Conservation (phyloP, 2,888 invertebrate species). For the Lomographa bimaculata region DNA sequence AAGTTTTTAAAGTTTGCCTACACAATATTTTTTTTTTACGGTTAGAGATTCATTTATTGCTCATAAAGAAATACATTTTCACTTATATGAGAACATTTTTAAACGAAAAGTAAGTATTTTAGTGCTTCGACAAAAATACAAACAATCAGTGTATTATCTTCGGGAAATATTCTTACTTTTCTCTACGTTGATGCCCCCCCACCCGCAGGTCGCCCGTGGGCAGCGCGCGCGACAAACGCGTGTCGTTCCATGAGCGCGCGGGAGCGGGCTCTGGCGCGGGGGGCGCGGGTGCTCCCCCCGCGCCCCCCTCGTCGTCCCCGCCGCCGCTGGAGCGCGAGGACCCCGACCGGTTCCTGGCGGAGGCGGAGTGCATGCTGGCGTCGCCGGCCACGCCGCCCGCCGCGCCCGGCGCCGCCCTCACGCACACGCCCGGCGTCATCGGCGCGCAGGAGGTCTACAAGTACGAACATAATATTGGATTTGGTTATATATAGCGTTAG, state of each 20-base stretch:
- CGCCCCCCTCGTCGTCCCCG: conserved; percentile 45
- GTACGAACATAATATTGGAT: no score
- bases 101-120: no score
- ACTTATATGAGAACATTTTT: no score
- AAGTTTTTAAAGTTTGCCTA: no score
- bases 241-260: conserved; percentile 89
- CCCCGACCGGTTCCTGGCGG: conserved; percentile 91
- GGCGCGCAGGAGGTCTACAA: conserved; percentile 99
- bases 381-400: conserved; percentile 88
- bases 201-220: conserved; percentile 56
- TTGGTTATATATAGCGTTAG: no score
- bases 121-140: no score
- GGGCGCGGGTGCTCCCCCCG: conserved; percentile 58
- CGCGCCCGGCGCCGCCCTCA: conserved; percentile 50
- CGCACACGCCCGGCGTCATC: conserved; percentile 96
- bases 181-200: no score
- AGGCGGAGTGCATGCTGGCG: conserved; percentile 91
- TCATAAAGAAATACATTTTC: no score
- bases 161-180: no score
- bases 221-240: conserved; percentile 84
- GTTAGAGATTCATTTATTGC: no score
- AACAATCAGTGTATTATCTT: no score
- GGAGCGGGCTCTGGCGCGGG: conserved; percentile 60
- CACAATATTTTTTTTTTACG: no score
- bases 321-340: conserved; percentile 85